A percentile compares a stretch with the other conserved stretches of the same genome.
Evolutionary conservation across 2,113 vertebrate species (phyloP).

Genomic region (Mus spicilegus): DNA sequence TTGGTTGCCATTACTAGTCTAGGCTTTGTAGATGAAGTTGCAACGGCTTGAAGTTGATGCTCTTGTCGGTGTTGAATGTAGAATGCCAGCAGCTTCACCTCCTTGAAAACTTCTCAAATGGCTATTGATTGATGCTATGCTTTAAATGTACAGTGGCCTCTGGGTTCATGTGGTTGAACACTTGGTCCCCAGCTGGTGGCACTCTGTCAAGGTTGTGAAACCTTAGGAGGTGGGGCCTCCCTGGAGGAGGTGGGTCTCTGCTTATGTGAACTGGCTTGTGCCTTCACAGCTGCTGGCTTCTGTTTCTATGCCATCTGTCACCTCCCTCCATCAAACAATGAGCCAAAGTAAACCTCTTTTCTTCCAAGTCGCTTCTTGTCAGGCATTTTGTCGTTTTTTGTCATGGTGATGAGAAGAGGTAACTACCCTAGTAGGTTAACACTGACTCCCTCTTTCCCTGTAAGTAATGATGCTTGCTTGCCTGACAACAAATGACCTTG

Average conservation of each 20-base stretch:
- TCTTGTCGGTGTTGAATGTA: neutral
- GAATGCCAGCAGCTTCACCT: neutral
- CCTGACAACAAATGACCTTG: neutral
- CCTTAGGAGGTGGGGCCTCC: neutral
- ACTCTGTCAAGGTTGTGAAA: neutral
- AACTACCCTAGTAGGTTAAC: too few relatives aligned
- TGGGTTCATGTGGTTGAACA: neutral
- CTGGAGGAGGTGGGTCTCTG: neutral
- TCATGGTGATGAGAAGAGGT: neutral
- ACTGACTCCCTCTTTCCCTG: neutral
- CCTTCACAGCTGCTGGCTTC: neutral
- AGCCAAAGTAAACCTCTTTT: neutral
- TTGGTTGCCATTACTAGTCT: neutral
- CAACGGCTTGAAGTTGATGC: neutral
- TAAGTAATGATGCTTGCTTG: neutral
- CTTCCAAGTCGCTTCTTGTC: neutral
- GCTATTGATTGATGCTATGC: neutral
- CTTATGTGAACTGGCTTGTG: neutral
- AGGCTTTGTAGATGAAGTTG: neutral
- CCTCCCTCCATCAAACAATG: neutral
- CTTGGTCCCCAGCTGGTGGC: neutral
- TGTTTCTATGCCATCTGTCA: neutral
- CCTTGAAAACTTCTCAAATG: neutral
- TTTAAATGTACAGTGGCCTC: neutral
- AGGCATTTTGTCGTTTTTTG: neutral